Conservation (phyloP, 1,140 invertebrate genomes). For the Tetramorium alpestre region DNA sequence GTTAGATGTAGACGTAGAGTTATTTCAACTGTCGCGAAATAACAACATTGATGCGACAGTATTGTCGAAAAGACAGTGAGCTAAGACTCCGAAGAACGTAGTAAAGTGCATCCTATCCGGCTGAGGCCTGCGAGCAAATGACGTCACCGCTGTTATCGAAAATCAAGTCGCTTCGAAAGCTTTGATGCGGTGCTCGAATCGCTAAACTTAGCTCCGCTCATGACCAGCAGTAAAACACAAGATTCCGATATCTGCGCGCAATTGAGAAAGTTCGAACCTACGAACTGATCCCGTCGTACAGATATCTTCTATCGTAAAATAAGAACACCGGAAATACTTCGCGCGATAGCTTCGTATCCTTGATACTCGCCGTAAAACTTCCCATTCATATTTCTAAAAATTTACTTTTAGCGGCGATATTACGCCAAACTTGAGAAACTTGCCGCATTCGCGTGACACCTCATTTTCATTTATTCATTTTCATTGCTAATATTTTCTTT, state of each 20-base stretch:
- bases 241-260: slow-evolving; percentile 52
- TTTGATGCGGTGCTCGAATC: slow-evolving; percentile 43
- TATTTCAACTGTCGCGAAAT: slow-evolving; percentile 39
- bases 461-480: background rate
- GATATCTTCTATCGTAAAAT: slow-evolving; percentile 35
- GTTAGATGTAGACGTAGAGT: background rate
- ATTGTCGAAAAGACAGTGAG: slow-evolving; percentile 16
- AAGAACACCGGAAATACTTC: slow-evolving; percentile 25
- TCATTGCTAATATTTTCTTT: background rate
- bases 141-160: slow-evolving; percentile 49
- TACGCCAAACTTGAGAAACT: background rate
- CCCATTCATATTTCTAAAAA: slow-evolving; percentile 29
- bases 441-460: background rate
- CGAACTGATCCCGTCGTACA: slow-evolving; percentile 7
- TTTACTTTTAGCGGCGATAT: slow-evolving; percentile 21
- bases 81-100: slow-evolving; percentile 9
- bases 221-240: slow-evolving; percentile 48
- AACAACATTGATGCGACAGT: slow-evolving; percentile 7
- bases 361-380: background rate
- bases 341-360: background rate
- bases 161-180: slow-evolving; percentile 52
- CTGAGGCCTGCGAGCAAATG: slow-evolving; percentile 34
- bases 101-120: slow-evolving; percentile 25
- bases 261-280: slow-evolving; percentile 43
- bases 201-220: slow-evolving; percentile 48